Base-by-base conservation (phyloP, 2,797 vertebrate species). In the Perodicticus potto region DNA sequence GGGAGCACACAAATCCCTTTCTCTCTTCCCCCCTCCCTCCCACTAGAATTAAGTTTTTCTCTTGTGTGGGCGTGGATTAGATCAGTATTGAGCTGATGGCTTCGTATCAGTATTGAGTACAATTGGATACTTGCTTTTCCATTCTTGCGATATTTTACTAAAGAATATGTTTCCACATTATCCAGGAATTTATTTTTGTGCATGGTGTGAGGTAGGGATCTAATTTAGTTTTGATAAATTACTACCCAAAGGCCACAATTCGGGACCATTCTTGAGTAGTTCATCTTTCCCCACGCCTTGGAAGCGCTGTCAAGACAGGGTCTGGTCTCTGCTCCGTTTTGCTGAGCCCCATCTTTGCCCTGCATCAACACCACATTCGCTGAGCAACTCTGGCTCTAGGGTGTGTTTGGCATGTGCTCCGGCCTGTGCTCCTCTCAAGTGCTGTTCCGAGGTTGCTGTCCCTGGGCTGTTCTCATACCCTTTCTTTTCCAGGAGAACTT, bases 321-420 rank as follows among this genome's bases (percentile, higher is more conserved):
- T 23, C 37, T 29, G 25, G 73, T 27, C 59, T 59, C 61, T 57
- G 25, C 5, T 25, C 22, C 20, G 0, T 17, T 53, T 72, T 67
- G 11, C 0, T 3, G 22, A 86, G 61, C 19, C 37, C 65, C 0
- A 5, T 5, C 40, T n/a, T 1, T 1, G 0, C 17, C 59, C 65
- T 65, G 34, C 5, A 5, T 40, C 13, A 4, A 19, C 59, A 3
- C 49, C 3, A 53, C 49, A 1, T 0, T 14, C 32, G 81, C 55
- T 69, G 0, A 8, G 12, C 7, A 63, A 16, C 43, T 65, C 5
- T 9, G n/a, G 19, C 19, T 57, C 49, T 17, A 59, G 45, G 76
- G 5, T 3, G 13, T 1, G 25, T 32, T 53, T 49, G 1, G 1
- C 22, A 1, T 2, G 7, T 17, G 43, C 53, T 49, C 0, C 1